phyloP scores from a whole-genome alignment of 2,113 vertebrate species.

The Rhynchopsitta pachyrhyncha region DNA sequence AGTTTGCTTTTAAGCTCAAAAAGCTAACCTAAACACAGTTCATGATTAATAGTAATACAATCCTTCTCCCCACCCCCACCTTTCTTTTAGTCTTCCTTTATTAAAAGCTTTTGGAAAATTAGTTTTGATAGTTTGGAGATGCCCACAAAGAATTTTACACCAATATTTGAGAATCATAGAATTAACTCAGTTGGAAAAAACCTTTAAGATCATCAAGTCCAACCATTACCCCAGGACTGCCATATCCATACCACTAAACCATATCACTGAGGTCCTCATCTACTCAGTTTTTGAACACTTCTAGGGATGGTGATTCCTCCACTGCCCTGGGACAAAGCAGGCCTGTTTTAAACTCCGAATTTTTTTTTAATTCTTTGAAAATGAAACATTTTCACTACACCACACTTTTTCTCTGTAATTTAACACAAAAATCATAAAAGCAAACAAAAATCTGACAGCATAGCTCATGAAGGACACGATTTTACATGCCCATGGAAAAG shows the following conservation, averaged over 20 bases:
- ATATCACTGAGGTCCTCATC: neutral
- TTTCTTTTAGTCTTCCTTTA: fast-evolving
- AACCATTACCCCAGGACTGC: neutral
- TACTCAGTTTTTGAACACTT: neutral
- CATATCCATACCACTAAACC: neutral
- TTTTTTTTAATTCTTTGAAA: neutral
- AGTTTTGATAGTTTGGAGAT: neutral
- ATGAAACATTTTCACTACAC: neutral
- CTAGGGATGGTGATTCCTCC: neutral
- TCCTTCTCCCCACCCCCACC: neutral
- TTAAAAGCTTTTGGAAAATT: neutral
- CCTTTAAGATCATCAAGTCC: neutral
- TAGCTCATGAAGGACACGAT: neutral
- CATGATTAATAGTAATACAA: neutral
- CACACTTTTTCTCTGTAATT: neutral
- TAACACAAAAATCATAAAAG: neutral
- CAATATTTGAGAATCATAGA: neutral
- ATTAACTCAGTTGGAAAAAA: neutral
- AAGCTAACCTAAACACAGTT: neutral
- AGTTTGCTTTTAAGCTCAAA: neutral
- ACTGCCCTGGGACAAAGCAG: neutral
- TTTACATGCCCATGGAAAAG: neutral
- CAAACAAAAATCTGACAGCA: neutral
- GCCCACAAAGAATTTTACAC: neutral
- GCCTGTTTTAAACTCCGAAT: neutral